A percentile compares a stretch with the other conserved stretches of the same genome.
Conservation (phyloP, 2,888 invertebrate genomes). For the Matsumyia berberina region DNA sequence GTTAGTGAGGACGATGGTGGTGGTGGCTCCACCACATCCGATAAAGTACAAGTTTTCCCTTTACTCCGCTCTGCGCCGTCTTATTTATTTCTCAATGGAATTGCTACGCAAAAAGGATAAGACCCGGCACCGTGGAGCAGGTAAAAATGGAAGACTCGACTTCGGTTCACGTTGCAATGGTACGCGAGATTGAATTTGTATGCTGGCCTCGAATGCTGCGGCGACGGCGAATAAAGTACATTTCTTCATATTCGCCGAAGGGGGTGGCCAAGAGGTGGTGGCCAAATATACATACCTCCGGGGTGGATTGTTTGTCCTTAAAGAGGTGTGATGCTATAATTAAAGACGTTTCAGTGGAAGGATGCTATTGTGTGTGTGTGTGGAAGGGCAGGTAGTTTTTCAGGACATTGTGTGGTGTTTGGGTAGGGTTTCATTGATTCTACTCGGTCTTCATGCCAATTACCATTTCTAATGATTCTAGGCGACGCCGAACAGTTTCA, state of each 20-base stretch:
- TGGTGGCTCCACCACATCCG: slow-evolving; percentile 26
- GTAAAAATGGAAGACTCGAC: slow-evolving; percentile 23
- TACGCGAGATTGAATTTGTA: slow-evolving; percentile 64
- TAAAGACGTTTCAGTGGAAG: slow-evolving; percentile 37
- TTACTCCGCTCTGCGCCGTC: slow-evolving; percentile 34
- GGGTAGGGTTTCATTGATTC: no score
- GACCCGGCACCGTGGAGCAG: not conserved
- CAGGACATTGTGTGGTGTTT: no score
- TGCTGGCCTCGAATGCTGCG: slow-evolving; percentile 52
- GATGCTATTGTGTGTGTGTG: not conserved
- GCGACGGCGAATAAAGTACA: slow-evolving; percentile 55
- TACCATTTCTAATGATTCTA: no score
- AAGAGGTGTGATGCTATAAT: slow-evolving; percentile 67
- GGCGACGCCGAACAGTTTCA: no score
- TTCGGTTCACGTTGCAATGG: slow-evolving; percentile 39
- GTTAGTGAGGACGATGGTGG: slow-evolving; percentile 23
- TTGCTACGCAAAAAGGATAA: slow-evolving; percentile 55
- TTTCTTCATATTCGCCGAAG: slow-evolving; percentile 24
- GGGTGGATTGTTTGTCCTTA: slow-evolving; percentile 39
- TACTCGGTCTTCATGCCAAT: no score
- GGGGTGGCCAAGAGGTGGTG: not conserved
- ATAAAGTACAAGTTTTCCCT: slow-evolving; percentile 40
- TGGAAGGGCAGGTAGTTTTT: no score
- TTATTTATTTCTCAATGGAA: slow-evolving; percentile 71
- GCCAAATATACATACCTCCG: slow-evolving; percentile 27